phyloP scores from a whole-genome alignment of 2,888 invertebrate genomes.

The Anagyrus pseudococci region DNA sequence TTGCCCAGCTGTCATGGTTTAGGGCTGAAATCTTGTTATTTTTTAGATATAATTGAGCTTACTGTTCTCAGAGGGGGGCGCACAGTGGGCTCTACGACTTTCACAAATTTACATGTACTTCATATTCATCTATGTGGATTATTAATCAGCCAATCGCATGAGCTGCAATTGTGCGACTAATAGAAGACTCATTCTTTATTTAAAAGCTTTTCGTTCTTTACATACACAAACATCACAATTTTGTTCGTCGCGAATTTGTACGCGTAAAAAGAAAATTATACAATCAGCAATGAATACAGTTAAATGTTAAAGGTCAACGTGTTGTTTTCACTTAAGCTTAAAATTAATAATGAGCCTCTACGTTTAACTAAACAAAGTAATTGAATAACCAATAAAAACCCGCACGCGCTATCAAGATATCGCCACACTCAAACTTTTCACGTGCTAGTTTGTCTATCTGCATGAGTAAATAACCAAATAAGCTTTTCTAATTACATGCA shows the following conservation, averaged over 20 bases:
- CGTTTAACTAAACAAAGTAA: constrained; percentile 27
- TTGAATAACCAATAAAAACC: neutral
- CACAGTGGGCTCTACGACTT: no score
- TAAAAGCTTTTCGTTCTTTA: no score
- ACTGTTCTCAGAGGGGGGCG: no score
- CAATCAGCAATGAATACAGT: no score
- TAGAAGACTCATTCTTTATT: neutral
- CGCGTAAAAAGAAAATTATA: neutral
- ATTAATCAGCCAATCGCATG: neutral
- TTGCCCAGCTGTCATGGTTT: no score
- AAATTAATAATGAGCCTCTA: constrained; percentile 38
- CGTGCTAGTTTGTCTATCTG: neutral
- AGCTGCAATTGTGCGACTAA: neutral
- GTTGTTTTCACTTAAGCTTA: constrained; percentile 32
- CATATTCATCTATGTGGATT: no score
- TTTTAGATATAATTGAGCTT: no score
- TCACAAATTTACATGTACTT: no score
- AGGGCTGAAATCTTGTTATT: no score
- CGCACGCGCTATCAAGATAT: neutral
- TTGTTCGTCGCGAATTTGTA: no score
- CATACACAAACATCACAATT: no score
- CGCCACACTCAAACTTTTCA: neutral
- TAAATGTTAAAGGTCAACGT: no score
- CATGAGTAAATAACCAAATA: constrained; percentile 29
- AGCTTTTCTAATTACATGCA: constrained; percentile 39